These are phyloP conservation scores for Hemistola chrysoprasaria DNA, from an alignment of 2,888 invertebrate genomes.

Conservation along the genomic window DNA sequence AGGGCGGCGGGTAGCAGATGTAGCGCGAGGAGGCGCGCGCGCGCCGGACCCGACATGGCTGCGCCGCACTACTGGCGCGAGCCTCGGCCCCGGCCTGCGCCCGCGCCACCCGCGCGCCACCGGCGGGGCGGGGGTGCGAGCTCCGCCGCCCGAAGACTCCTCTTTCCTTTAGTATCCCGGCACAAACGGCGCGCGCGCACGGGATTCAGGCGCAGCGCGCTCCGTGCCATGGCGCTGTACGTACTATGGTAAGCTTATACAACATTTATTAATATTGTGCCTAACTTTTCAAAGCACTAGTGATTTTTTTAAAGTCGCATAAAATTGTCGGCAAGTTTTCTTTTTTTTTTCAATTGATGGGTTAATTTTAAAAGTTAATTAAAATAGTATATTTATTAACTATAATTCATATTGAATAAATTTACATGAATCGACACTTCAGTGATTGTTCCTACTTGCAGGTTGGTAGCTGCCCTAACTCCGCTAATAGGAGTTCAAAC, in stretches of 20 bases:
- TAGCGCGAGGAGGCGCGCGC: conserved; percentile 66
- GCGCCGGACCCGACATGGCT: conserved; percentile 81
- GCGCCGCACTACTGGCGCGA: conserved; percentile 76
- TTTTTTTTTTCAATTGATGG: too few species aligned
- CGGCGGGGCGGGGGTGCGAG: conserved; percentile 57
- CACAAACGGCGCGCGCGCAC: conserved; percentile 79
- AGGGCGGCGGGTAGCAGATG: conserved; percentile 60
- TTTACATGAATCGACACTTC: conserved; percentile 5
- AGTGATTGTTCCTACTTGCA: conserved; percentile 35
- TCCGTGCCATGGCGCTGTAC: conserved; percentile 76
- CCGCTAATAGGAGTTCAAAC: conserved; percentile 59
- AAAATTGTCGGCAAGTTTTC: too few species aligned
- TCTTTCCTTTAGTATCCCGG: conserved; percentile 78
- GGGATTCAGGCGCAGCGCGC: conserved; percentile 76
- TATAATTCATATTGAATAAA: conserved; percentile 3
- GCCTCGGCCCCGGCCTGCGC: conserved; percentile 47
- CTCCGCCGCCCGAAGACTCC: conserved; percentile 62
- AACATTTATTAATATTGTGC: neutral
- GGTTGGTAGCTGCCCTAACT: conserved; percentile 70
- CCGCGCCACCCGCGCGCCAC: conserved; percentile 43
- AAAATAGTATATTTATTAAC: conserved; percentile 7
- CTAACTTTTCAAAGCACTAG: too few species aligned
- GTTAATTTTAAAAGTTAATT: neutral
- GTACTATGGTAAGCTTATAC: conserved; percentile 67
- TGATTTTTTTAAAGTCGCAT: too few species aligned